Evolutionary conservation across 64 coral and sea anemone genomes (phyloP).

Genomic region (Montipora cactus): DNA sequence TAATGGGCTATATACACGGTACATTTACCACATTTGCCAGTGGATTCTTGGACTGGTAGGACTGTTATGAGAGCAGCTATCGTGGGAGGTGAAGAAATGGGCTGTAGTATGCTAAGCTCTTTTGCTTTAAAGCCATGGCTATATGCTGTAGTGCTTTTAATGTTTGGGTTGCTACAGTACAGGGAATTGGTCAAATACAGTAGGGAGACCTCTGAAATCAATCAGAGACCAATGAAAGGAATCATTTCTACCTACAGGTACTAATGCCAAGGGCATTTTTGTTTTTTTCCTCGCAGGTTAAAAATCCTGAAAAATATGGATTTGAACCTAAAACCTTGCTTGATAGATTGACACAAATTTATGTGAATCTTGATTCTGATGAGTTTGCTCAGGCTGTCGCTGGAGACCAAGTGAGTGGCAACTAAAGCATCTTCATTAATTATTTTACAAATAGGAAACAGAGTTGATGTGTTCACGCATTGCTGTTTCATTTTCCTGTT

Average conservation of each 20-base stretch:
- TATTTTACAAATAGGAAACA: background rate
- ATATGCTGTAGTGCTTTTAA: background rate
- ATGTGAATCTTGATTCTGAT: constrained; percentile 88
- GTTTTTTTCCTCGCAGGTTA: constrained; percentile 70
- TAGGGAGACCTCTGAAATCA: no score
- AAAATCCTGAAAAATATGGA: constrained; percentile 97
- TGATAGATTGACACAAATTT: constrained; percentile 89
- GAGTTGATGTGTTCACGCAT: background rate
- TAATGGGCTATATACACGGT: no score
- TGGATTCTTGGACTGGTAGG: no score
- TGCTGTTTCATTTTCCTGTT: constrained; percentile 23
- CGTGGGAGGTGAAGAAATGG: background rate
- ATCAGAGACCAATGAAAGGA: no score
- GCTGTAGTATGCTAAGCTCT: background rate
- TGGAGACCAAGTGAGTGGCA: constrained; percentile 79
- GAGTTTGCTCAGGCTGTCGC: constrained; percentile 93
- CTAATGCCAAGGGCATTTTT: no score
- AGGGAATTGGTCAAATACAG: no score
- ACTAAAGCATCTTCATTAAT: background rate
- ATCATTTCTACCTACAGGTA: no score
- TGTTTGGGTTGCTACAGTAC: no score
- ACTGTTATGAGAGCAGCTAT: no score
- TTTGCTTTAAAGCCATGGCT: background rate
- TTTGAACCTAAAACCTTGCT: constrained; percentile 94
- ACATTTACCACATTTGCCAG: no score